Base-by-base conservation (phyloP, 1,140 invertebrate species). In the Drosophila subobscura region DNA sequence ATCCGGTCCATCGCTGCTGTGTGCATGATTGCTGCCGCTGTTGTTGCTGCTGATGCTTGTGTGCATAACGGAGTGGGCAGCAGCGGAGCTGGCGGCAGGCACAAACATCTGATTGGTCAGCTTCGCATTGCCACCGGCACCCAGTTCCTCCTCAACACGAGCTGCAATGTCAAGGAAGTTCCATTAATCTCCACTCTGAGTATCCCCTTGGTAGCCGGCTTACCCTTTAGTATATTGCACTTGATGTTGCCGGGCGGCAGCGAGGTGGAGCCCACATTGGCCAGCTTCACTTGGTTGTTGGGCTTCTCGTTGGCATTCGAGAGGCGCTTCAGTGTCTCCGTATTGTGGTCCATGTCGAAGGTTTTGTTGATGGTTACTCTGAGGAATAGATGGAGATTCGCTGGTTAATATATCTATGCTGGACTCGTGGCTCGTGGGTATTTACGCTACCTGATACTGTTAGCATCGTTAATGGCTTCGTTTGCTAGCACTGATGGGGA, bases 171-270 rank as follows among this genome's bases (percentile, higher is more conserved):
- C 29, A 27, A 40, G n/a, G 46, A 16, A 25, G 7, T n/a, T n/a
- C n/a, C n/a, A n/a, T 59, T 25, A 49, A 37, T 12, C 33, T 12
- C 33, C 12, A 8, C 33, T 37, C 33, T 3, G 3, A 37, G 33
- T 12, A 10, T 37, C 33, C 10, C 33, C 1, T 37, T 2, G 33
- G 33, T 20, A 55, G n/a, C 14, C 0, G 23, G 56, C 57, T 65
- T 93, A 93, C 96, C 97, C 94, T 98, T 98, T 33, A 98, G 92
- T 90, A 98, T 98, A 93, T 98, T 99, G 92, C 97, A 98, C 92
- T 98, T 98, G 47, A 98, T 94, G 80, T 97, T 96, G 64, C 97
- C 96, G 1, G 96, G 95, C 37, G 97, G 96, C 37, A 98, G 93
- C 8, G 94, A 94, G 76, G 94, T 94, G 25, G 93, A 93, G 20